phyloP scores from a whole-genome alignment of 1,140 invertebrate genomes.

The Zaprionus gabonicus region DNA sequence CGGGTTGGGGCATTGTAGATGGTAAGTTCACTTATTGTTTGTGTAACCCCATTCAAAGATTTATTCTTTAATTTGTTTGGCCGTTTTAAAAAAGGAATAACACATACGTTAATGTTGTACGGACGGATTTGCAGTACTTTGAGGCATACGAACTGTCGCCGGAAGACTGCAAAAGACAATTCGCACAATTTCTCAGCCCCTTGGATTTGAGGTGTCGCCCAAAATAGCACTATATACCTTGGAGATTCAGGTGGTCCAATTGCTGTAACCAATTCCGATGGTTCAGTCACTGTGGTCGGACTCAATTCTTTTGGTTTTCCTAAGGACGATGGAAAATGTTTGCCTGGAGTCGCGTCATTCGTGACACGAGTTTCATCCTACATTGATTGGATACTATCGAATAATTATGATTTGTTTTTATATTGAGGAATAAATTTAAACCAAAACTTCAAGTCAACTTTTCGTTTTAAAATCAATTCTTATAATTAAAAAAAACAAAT shows the following conservation, averaged over 20 bases:
- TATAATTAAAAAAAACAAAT: too few relatives aligned
- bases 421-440: too few relatives aligned
- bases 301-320: not conserved
- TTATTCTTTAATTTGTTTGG: not conserved
- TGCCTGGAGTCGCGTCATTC: not conserved
- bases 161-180: not conserved
- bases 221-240: not conserved
- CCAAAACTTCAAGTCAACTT: too few relatives aligned
- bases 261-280: not conserved
- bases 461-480: too few relatives aligned
- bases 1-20: not conserved
- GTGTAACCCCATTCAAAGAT: not conserved
- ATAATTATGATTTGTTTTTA: too few relatives aligned
- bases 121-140: not conserved
- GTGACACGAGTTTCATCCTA: constrained; percentile 1
- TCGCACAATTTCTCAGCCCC: not conserved
- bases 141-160: not conserved
- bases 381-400: not conserved
- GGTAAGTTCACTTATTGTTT: not conserved
- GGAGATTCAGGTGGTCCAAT: not conserved
- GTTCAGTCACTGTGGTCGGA: not conserved
- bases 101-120: not conserved
- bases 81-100: not conserved
- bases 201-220: not conserved
- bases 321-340: not conserved